phyloP scores from a whole-genome alignment of 2,888 invertebrate genomes.

The Cantharis rustica region DNA sequence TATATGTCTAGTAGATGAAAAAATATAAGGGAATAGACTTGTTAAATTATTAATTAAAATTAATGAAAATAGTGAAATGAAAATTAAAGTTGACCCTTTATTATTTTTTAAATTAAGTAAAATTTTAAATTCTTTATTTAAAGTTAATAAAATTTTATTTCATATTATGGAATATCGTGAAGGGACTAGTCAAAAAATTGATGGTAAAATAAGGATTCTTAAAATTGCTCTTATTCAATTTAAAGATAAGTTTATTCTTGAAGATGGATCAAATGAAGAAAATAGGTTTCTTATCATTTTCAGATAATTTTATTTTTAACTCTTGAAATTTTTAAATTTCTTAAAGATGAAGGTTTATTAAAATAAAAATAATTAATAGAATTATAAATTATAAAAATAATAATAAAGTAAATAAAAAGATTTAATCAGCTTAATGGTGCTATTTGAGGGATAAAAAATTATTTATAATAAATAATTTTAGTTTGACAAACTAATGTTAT shows the following conservation, averaged over 20 bases:
- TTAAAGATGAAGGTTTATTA: constrained; percentile 45
- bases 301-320: constrained; percentile 50
- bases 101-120: constrained; percentile 51
- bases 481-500: constrained; percentile 71
- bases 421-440: constrained; percentile 63
- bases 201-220: constrained; percentile 60
- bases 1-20: constrained; percentile 70
- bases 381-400: constrained; percentile 59
- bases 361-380: constrained; percentile 60
- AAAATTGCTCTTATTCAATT: constrained; percentile 66
- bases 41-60: constrained; percentile 71
- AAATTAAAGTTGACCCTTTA: constrained; percentile 61
- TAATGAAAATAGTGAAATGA: constrained; percentile 63
- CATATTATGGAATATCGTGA: constrained; percentile 59
- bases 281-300: constrained; percentile 71
- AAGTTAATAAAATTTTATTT: constrained; percentile 55
- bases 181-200: constrained; percentile 61
- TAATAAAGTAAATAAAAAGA: constrained; percentile 53
- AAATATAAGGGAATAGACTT: constrained; percentile 73
- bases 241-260: constrained; percentile 59
- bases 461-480: constrained; percentile 64
- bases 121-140: constrained; percentile 66
- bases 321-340: constrained; percentile 40
- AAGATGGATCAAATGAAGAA: constrained; percentile 69
- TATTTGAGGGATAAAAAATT: constrained; percentile 74